These are phyloP conservation scores for Eupsittula cactorum DNA, from an alignment of 2,113 vertebrate species.

Conservation along the genomic window DNA sequence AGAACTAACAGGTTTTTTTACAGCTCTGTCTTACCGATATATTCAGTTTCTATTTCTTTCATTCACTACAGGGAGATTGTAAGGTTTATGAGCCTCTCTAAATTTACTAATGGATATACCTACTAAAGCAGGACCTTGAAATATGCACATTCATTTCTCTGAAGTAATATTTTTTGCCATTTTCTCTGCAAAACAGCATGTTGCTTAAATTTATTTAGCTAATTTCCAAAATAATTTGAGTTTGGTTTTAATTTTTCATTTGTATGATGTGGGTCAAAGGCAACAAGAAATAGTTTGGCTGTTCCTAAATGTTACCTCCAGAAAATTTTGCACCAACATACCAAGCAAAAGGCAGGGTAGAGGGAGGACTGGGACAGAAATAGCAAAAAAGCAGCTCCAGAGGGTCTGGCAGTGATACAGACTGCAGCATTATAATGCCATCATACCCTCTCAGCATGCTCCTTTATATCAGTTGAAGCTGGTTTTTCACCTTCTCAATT, in stretches of 20 bases:
- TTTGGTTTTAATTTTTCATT: not conserved
- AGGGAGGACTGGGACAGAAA: not conserved
- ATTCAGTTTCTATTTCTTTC: not conserved
- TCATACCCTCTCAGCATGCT: slow-evolving; percentile 2
- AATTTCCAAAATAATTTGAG: not conserved
- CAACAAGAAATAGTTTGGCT: not conserved
- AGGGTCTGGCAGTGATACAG: not conserved
- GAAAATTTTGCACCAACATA: not conserved
- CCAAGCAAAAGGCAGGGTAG: not conserved
- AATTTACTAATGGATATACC: not conserved
- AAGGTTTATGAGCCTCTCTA: not conserved
- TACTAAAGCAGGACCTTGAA: not conserved
- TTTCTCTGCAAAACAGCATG: not conserved
- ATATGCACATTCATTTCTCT: not conserved
- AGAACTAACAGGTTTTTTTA: not conserved
- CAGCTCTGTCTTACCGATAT: not conserved
- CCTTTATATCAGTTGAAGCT: not conserved
- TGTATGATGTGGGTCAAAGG: not conserved
- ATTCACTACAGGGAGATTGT: not conserved
- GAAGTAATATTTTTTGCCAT: not conserved
- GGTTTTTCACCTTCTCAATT: not conserved
- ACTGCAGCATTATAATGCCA: not conserved
- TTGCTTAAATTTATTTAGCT: not conserved
- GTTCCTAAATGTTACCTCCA: not conserved
- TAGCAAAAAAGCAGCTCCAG: not conserved